These are phyloP conservation scores for Ariopsis seemanni DNA, from an alignment of 2,113 vertebrate species.

Conservation along the genomic window DNA sequence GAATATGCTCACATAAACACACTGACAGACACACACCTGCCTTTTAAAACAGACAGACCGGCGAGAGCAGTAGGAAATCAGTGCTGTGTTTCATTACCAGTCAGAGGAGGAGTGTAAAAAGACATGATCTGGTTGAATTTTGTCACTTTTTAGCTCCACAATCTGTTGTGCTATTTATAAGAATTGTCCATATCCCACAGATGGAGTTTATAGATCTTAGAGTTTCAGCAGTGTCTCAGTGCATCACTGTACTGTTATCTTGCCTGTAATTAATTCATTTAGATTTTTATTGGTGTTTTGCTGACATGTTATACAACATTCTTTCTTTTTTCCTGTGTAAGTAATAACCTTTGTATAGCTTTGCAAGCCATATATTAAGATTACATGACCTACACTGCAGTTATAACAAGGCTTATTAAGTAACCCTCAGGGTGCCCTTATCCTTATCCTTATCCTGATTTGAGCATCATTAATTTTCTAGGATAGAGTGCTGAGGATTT, in stretches of 20 bases:
- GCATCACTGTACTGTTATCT: background rate
- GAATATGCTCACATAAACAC: constrained; percentile 14
- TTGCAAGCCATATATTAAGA: constrained; percentile 79
- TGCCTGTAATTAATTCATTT: constrained; percentile 29
- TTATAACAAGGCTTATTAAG: constrained; percentile 86
- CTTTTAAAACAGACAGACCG: constrained; percentile 19
- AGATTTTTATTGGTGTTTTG: background rate
- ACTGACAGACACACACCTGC: constrained; percentile 26
- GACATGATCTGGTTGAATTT: constrained; percentile 37
- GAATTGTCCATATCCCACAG: background rate
- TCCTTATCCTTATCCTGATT: constrained; percentile 87
- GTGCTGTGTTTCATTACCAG: constrained; percentile 62
- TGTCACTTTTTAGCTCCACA: constrained; percentile 15
- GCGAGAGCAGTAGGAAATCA: constrained; percentile 15
- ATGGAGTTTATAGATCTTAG: constrained; percentile 10
- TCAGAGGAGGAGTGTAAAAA: constrained; percentile 50
- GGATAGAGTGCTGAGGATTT: constrained; percentile 91
- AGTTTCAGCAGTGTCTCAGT: background rate
- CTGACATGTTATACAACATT: background rate
- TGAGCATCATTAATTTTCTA: constrained; percentile 96
- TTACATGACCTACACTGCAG: constrained; percentile 79
- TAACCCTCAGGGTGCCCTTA: constrained; percentile 86
- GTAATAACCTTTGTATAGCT: constrained; percentile 47
- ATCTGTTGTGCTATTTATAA: constrained; percentile 8
- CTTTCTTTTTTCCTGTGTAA: background rate